These are phyloP conservation scores for Ernsta delagoae DNA, from an alignment of 2,888 invertebrate genomes.

Conservation along the genomic window DNA sequence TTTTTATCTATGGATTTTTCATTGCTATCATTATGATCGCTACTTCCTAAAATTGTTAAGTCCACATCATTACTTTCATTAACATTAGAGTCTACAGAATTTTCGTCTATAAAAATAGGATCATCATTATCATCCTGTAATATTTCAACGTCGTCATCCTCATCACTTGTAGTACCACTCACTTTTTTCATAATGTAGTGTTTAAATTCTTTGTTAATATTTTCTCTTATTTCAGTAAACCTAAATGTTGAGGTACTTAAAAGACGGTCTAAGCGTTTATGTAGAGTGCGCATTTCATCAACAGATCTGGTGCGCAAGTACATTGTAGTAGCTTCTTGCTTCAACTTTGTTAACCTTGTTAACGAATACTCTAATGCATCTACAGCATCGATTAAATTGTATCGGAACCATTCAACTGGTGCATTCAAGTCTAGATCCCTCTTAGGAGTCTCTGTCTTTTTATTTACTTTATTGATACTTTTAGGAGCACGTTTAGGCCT, in stretches of 20 bases:
- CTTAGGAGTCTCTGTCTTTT: constrained; percentile 36
- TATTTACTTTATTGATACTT: constrained; percentile 33
- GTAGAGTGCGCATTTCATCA: constrained; percentile 79
- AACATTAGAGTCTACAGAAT: constrained; percentile 70
- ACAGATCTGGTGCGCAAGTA: constrained; percentile 76
- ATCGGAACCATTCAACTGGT: constrained; percentile 85
- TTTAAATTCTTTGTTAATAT: constrained; percentile 82
- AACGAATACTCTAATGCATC: constrained; percentile 84
- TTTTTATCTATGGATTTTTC: constrained; percentile 54
- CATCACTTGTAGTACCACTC: constrained; percentile 57
- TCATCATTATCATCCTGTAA: constrained; percentile 71
- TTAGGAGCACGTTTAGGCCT: constrained; percentile 47
- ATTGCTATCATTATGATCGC: constrained; percentile 79
- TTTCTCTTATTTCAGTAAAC: constrained; percentile 82
- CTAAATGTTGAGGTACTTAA: constrained; percentile 81
- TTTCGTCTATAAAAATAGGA: constrained; percentile 81
- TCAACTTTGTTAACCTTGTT: constrained; percentile 78
- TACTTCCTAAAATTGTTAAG: constrained; percentile 66
- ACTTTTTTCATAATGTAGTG: constrained; percentile 72
- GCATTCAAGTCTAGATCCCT: constrained; percentile 67
- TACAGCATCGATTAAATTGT: constrained; percentile 83
- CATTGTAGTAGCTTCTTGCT: constrained; percentile 72
- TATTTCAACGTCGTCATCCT: constrained; percentile 75
- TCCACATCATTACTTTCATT: constrained; percentile 70
- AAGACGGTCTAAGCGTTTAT: constrained; percentile 82